These are phyloP conservation scores for Onychostoma macrolepis DNA, from an alignment of 2,113 vertebrate species.

Conservation along the genomic window DNA sequence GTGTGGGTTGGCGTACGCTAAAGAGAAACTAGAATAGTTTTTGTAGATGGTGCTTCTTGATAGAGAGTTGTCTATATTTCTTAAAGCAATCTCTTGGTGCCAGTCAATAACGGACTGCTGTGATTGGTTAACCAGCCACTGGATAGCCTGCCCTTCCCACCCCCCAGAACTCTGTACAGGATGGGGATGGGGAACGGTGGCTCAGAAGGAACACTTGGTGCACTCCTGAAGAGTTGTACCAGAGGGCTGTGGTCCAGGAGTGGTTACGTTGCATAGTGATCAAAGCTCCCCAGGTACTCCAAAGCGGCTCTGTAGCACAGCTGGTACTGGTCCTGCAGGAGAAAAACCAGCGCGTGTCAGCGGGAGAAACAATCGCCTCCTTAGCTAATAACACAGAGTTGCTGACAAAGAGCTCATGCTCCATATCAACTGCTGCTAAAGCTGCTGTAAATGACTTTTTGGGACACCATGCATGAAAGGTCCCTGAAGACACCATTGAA, in stretches of 20 bases:
- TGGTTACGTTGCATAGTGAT: constrained; percentile 99
- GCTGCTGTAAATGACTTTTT: not conserved
- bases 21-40: constrained; percentile 59
- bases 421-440: not conserved
- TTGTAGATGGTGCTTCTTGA: constrained; percentile 66
- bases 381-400: not conserved
- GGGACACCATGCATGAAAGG: not conserved
- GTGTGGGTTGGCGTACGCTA: constrained; percentile 66
- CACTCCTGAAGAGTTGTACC: constrained; percentile 55
- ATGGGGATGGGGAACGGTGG: constrained; percentile 78
- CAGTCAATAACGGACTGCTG: constrained; percentile 55
- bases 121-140: constrained; percentile 64
- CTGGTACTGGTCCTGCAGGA: constrained; percentile 93
- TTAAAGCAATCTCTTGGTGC: constrained; percentile 69
- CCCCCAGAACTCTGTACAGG: constrained; percentile 70
- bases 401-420: not conserved
- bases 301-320: constrained; percentile 96
- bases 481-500: not conserved
- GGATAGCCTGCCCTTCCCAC: constrained; percentile 38
- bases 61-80: constrained; percentile 64
- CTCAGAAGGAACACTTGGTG: constrained; percentile 76
- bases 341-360: constrained; percentile 17
- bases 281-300: constrained; percentile 98
- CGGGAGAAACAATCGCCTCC: not conserved
- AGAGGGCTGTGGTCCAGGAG: constrained; percentile 53